A percentile compares a stretch with the other conserved stretches of the same genome.
phyloP scores from a whole-genome alignment of 2,113 vertebrate genomes.

The Trogon melanurus region DNA sequence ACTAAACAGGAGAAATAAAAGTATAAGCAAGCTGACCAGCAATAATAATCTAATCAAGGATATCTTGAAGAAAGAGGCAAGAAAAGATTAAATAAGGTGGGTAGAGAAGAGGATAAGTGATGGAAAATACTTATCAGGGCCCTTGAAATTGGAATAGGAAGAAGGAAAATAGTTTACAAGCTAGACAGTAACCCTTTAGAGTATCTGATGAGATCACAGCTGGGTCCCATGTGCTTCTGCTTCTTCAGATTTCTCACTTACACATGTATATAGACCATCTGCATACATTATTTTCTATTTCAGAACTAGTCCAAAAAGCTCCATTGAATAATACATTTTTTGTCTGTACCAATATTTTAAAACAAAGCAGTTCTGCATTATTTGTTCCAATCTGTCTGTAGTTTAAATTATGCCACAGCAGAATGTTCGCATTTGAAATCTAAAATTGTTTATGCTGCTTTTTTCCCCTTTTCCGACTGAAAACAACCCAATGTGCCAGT shows the following conservation, averaged over 20 bases:
- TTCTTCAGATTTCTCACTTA: background rate
- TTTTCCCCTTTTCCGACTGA: conserved; percentile 10
- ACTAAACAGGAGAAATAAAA: background rate
- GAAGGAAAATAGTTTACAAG: background rate
- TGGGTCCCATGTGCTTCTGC: background rate
- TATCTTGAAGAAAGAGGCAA: background rate
- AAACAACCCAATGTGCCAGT: conserved; percentile 13
- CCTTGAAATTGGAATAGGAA: background rate
- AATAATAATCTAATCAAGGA: background rate
- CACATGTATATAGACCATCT: conserved; percentile 22
- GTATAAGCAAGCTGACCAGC: background rate
- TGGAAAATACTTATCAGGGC: background rate
- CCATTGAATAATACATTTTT: conserved; percentile 63
- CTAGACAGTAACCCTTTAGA: background rate
- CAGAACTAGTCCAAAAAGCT: conserved; percentile 12
- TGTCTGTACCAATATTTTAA: conserved; percentile 50
- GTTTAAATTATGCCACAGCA: conserved; percentile 16
- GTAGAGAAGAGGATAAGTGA: background rate
- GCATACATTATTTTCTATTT: conserved; percentile 21
- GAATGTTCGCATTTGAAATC: conserved; percentile 63
- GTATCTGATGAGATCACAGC: conserved; percentile 16
- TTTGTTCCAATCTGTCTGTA: conserved; percentile 55
- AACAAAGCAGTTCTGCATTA: conserved; percentile 46
- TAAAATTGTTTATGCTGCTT: conserved; percentile 52
- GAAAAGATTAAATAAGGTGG: background rate